Evolutionary conservation across 2,113 vertebrate genomes (phyloP).

Genomic region (Hippopotamus amphibius): DNA sequence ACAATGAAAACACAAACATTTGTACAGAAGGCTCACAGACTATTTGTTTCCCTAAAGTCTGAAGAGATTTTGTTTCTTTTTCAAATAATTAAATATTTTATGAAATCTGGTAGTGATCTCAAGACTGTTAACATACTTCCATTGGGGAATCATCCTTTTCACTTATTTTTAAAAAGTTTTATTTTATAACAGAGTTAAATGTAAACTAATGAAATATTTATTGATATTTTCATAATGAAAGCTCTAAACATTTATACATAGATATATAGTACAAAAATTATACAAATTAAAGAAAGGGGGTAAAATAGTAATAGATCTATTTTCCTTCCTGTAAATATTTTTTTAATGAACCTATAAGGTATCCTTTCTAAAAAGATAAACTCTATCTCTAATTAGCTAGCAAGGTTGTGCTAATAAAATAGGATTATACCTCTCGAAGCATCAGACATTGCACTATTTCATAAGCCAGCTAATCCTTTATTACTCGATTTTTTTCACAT

Average conservation of each 20-base stretch:
- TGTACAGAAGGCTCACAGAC: slow-evolving; percentile 85
- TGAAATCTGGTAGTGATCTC: slow-evolving; percentile 81
- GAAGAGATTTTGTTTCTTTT: slow-evolving; percentile 84
- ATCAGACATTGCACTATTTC: slow-evolving; percentile 91
- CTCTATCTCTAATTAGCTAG: slow-evolving; percentile 91
- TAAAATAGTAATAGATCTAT: slow-evolving; percentile 87
- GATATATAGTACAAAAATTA: slow-evolving; percentile 90
- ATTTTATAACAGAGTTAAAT: slow-evolving; percentile 89
- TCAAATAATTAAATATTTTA: slow-evolving; percentile 85
- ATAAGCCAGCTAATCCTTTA: slow-evolving; percentile 87
- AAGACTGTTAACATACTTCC: slow-evolving; percentile 84
- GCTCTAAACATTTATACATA: slow-evolving; percentile 88
- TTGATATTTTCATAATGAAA: slow-evolving; percentile 87
- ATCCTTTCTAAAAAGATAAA: slow-evolving; percentile 91
- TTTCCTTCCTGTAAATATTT: slow-evolving; percentile 89
- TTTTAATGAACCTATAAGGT: slow-evolving; percentile 88
- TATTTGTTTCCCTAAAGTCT: slow-evolving; percentile 81
- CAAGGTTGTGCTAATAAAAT: slow-evolving; percentile 94
- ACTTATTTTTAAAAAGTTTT: slow-evolving; percentile 86
- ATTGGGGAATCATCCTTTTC: slow-evolving; percentile 83
- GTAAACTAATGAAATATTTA: slow-evolving; percentile 85
- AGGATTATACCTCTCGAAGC: slow-evolving; percentile 89
- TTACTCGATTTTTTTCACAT: slow-evolving; percentile 85
- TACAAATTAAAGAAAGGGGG: slow-evolving; percentile 88
- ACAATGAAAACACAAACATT: slow-evolving; percentile 82